Base-by-base conservation (phyloP, 2,797 vertebrate species). In the Hoplostethus mediterraneus region DNA sequence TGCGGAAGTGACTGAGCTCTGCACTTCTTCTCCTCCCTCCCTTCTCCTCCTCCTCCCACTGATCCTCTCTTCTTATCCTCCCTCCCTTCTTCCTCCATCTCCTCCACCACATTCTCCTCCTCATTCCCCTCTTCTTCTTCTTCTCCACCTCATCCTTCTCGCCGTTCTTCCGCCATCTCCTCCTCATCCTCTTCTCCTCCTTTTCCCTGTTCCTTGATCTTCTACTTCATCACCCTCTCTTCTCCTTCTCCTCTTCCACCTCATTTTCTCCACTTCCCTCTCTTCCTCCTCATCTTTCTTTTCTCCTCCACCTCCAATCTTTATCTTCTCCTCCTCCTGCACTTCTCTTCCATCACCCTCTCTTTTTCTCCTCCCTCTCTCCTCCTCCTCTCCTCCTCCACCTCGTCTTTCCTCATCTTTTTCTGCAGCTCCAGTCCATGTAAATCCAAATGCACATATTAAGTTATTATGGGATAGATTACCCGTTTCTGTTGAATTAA, bases 1-100 rank as follows among this genome's bases (percentile, higher is more conserved):
- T 81, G 67, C 86, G 83, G 84, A 89, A 92, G 82, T 86, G 69
- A 14, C 57, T 10, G 63, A 58, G 40, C 45, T 36, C 31, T 47
- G 5, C 11, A 6, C 33, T 21, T n/a, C 16, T n/a, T 16, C 47
- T n/a, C 47, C n/a, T 17, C 16, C 16, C 44, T 13, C 14, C 44
- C 14, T 14, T 13, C 44, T 47, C 11, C 14, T 16, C 1, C 12
- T 16, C 11, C 44, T 47, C 44, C 12, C n/a, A 3, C 16, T n/a
- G n/a, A n/a, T n/a, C n/a, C n/a, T n/a, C 36, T 25, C 17, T 3
- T 6, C 47, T 14, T 48, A n/a, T 44, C 16, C 28, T 60, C 70
- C 59, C 47, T 16, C 25, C 40, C 53, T 58, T 40, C 36, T 9
- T 2, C 0, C 12, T 33, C 33, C 33, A 3, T 33, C 33, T 33